phyloP scores from a whole-genome alignment of 2,797 vertebrate species.

The Xyrichtys novacula region DNA sequence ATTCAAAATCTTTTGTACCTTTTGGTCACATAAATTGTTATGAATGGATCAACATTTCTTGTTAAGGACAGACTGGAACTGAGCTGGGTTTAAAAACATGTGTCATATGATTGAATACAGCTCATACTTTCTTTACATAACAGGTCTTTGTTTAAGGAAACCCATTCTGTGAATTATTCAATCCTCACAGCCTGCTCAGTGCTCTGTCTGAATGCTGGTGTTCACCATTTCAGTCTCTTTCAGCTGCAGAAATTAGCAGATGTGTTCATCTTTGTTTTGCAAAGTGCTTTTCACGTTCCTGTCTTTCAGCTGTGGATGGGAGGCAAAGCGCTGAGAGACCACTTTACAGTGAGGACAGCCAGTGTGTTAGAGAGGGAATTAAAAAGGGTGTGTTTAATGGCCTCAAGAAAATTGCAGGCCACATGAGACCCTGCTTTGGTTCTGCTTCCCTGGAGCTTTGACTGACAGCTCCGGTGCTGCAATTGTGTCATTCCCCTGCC shows the following conservation, averaged over 20 bases:
- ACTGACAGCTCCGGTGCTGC: slow-evolving; percentile 82
- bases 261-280: slow-evolving; percentile 60
- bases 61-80: no score
- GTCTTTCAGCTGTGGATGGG: slow-evolving; percentile 57
- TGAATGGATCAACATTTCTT: no score
- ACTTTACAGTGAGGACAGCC: slow-evolving; percentile 69
- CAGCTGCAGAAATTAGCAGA: slow-evolving; percentile 43
- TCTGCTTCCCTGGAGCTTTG: slow-evolving; percentile 79
- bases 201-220: slow-evolving; percentile 13
- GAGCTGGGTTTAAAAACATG: no score
- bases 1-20: no score
- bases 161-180: neutral
- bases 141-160: slow-evolving; percentile 18
- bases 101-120: no score
- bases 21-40: no score
- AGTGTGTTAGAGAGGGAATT: slow-evolving; percentile 80
- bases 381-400: slow-evolving; percentile 81
- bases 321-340: slow-evolving; percentile 52
- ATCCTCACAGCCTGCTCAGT: slow-evolving; percentile 4
- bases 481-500: slow-evolving; percentile 69
- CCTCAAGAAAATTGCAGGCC: slow-evolving; percentile 82
- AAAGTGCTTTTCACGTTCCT: slow-evolving; percentile 60
- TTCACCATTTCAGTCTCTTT: slow-evolving; percentile 41
- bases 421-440: slow-evolving; percentile 72
- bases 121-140: no score